phyloP scores from a whole-genome alignment of 2,797 vertebrate species.

The Hyperoplus lanceolatus region DNA sequence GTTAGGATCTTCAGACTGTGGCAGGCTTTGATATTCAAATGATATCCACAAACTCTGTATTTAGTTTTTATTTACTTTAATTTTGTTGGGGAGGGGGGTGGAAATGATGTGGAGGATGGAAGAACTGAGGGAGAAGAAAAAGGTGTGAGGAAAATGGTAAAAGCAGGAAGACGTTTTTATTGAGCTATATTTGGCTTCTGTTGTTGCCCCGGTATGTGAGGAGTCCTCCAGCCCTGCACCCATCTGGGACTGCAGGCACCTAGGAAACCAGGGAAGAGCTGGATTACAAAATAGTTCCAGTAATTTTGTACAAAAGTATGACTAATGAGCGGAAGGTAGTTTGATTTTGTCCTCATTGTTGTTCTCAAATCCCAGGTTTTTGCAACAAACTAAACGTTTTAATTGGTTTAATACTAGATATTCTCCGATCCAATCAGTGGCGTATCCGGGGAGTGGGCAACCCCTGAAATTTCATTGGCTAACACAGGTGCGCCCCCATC shows the following conservation, averaged over 20 bases:
- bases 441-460: no score
- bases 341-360: not conserved
- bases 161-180: constrained; percentile 58
- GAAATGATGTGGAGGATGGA: constrained; percentile 10
- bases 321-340: not conserved
- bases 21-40: constrained; percentile 82
- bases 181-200: constrained; percentile 76
- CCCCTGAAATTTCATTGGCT: no score
- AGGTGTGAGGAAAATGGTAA: constrained; percentile 40
- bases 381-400: not conserved
- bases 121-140: constrained; percentile 22
- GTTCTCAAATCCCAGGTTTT: not conserved
- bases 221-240: constrained; percentile 49
- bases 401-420: not conserved
- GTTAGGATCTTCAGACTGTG: constrained; percentile 59
- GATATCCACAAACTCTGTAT: constrained; percentile 57
- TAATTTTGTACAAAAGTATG: not conserved
- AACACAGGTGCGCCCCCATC: no score
- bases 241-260: constrained; percentile 52
- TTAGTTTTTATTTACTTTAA: no score
- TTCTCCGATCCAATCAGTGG: not conserved
- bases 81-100: not conserved
- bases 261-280: not conserved
- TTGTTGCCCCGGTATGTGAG: constrained; percentile 68
- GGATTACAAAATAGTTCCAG: not conserved